Base-by-base conservation (phyloP, 2,113 vertebrate genomes). In the Cepphus grylle region DNA sequence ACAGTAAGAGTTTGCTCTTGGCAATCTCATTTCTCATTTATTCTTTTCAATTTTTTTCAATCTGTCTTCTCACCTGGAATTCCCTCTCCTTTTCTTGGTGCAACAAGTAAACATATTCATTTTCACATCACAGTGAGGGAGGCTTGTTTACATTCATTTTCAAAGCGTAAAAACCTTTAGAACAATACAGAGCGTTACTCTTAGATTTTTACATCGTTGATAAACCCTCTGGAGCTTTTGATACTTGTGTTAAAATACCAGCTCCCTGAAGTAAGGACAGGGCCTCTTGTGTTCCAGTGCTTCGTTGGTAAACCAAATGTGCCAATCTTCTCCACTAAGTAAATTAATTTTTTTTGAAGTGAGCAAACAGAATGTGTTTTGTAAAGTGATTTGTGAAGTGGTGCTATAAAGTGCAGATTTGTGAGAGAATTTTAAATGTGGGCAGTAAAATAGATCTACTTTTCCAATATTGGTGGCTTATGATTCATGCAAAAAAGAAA, bases 11-110 rank as follows among this genome's bases (percentile, higher is more conserved):
- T 91, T 95, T 91, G 86, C 91, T 97, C 73, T 87, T 80, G 88
- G 93, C 91, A 76, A 79, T 93, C 61, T 91, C 15, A 40, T 79
- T 91, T 80, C 85, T 96, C 53, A n/a, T 91, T 94, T 94, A 43
- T 79, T 78, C 22, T 80, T 69, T 34, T 42, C 8, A 36, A 16
- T 21, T 49, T 77, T 80, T 95, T 94, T 66, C 52, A 49, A 3
- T 78, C 72, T 86, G 32, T 86, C 65, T 86, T 90, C 81, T 87
- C 56, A 81, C 91, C 66, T 94, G 78, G 86, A 87, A 89, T 95
- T 95, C 71, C 83, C 62, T 93, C 58, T 84, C 17, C 43, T 89
- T 95, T 79, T 52, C 32, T 91, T 80, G 25, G 11, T 78, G 43
- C 52, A 80, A 56, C 45, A 77, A 76, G 36, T 86, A 85, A 96